Evolutionary conservation across 2,113 vertebrate genomes (phyloP).

Genomic region (Nanorana parkeri): DNA sequence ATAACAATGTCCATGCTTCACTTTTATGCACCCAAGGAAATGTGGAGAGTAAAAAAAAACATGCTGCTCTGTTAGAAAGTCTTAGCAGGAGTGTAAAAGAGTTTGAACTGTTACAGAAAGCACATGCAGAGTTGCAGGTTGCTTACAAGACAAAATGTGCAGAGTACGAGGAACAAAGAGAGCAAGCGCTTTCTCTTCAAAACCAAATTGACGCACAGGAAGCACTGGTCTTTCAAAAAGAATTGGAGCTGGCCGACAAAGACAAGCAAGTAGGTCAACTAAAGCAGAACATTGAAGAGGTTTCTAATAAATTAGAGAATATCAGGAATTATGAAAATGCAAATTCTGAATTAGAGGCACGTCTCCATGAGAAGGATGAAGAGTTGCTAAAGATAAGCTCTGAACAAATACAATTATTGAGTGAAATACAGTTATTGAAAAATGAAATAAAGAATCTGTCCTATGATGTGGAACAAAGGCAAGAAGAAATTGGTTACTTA

Average conservation of each 20-base stretch:
- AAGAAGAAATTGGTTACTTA: slow-evolving; percentile 59
- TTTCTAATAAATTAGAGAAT: slow-evolving; percentile 61
- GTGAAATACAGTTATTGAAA: slow-evolving; percentile 61
- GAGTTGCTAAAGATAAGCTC: slow-evolving; percentile 58
- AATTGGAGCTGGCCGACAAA: slow-evolving; percentile 61
- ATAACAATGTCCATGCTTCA: slow-evolving; percentile 77
- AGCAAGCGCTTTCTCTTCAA: slow-evolving; percentile 58
- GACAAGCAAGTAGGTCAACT: slow-evolving; percentile 64
- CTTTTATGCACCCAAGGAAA: slow-evolving; percentile 74
- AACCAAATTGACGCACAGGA: slow-evolving; percentile 64
- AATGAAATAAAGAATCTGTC: slow-evolving; percentile 66
- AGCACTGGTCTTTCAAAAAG: slow-evolving; percentile 62
- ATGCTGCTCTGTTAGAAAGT: slow-evolving; percentile 71
- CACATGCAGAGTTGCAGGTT: slow-evolving; percentile 62
- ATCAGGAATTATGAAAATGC: slow-evolving; percentile 60
- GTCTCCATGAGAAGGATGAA: slow-evolving; percentile 61
- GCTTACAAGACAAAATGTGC: slow-evolving; percentile 66
- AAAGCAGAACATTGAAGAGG: slow-evolving; percentile 59
- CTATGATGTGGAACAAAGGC: slow-evolving; percentile 59
- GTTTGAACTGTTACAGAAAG: slow-evolving; percentile 62
- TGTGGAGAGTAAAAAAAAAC: slow-evolving; percentile 67
- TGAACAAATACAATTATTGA: slow-evolving; percentile 60
- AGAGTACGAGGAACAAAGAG: slow-evolving; percentile 64
- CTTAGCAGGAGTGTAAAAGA: slow-evolving; percentile 70
- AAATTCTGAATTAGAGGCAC: slow-evolving; percentile 50